Base-by-base conservation (phyloP, 2,888 invertebrate species). In the Acronicta alni region DNA sequence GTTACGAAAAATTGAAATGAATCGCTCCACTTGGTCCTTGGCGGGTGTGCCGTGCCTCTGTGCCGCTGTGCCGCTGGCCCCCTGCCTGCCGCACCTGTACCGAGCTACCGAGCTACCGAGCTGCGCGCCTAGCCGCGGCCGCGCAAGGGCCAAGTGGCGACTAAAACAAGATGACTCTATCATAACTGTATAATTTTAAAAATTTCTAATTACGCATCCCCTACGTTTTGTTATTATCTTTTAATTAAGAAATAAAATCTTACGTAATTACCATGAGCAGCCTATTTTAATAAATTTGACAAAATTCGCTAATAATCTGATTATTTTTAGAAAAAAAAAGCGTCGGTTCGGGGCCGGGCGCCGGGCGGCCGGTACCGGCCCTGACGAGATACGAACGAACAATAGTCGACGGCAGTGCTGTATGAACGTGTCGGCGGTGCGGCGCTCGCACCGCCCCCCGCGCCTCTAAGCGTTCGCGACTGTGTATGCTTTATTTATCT, bases 161-260 rank as follows among this genome's bases (percentile, higher is more conserved):
- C 82, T 68, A 87, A 89, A 87, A 86, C 88, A 89, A 92, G 81
- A 82, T 89, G 86, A 90, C 89, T 87, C 91, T 93, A 94, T 92
- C 86, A 89, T 94, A 92, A 94, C 93, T 93, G 93, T 93, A 94
- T 94, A 93, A 93, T 93, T 93, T 94, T 93, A 93, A 93, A 94
- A 94, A 93, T 89, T 83, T 92, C 94, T 94, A 94, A 93, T 94
- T 93, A 94, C 93, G 94, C 94, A 91, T 92, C 87, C n/a, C 88
- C 94, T 94, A 94, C 93, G 88, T 92, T 90, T 93, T 92, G 91
- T 93, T 94, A 93, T 93, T 93, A 94, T 93, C 92, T 75, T 93
- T 93, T 93, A 93, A 92, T 93, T 93, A 93, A 93, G 91, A 93
- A 94, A 93, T 93, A 88, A 94, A 93, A 93, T 92, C 93, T 93